A percentile compares a stretch with the other conserved stretches of the same genome.
Conservation (phyloP, 2,888 invertebrate genomes). For the Hirtodrosophila duncani region DNA sequence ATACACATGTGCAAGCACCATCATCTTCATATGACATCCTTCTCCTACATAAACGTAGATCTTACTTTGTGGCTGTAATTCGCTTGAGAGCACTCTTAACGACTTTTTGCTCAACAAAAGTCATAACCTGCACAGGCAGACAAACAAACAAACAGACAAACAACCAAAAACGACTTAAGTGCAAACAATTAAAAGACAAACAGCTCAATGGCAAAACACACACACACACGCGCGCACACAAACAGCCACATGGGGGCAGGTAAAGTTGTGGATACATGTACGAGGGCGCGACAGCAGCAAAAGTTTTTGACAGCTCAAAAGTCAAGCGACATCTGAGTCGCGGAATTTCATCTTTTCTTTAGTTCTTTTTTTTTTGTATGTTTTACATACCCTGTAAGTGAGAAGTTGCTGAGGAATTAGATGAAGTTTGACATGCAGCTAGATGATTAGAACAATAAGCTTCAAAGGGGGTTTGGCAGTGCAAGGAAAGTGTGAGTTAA, state of each 20-base stretch:
- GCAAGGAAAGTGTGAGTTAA: not conserved
- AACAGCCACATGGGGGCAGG: conserved; percentile 7
- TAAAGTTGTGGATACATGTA: conserved; percentile 19
- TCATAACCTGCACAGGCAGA: conserved; percentile 49
- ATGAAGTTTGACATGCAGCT: no score
- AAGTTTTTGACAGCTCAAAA: conserved; percentile 63
- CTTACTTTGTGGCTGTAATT: conserved; percentile 58
- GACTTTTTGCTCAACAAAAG: conserved; percentile 59
- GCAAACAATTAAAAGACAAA: conserved; percentile 72
- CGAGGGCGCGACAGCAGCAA: conserved; percentile 38
- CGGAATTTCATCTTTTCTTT: conserved; percentile 35
- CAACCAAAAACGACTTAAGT: conserved; percentile 59
- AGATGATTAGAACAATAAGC: no score
- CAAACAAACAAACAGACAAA: conserved; percentile 38
- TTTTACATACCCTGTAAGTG: conserved; percentile 23
- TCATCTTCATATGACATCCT: conserved; percentile 10
- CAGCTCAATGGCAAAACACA: conserved; percentile 53
- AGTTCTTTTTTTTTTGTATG: conserved; percentile 12
- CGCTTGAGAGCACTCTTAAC: conserved; percentile 50
- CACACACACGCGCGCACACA: conserved; percentile 1
- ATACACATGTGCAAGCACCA: not conserved
- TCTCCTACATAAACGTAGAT: conserved; percentile 14
- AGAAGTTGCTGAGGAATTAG: conserved; percentile 3
- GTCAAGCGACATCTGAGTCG: conserved; percentile 58
- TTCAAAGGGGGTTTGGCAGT: not conserved